These are phyloP conservation scores for Laupala kohalensis DNA, from an alignment of 1,140 invertebrate species.

Conservation along the genomic window DNA sequence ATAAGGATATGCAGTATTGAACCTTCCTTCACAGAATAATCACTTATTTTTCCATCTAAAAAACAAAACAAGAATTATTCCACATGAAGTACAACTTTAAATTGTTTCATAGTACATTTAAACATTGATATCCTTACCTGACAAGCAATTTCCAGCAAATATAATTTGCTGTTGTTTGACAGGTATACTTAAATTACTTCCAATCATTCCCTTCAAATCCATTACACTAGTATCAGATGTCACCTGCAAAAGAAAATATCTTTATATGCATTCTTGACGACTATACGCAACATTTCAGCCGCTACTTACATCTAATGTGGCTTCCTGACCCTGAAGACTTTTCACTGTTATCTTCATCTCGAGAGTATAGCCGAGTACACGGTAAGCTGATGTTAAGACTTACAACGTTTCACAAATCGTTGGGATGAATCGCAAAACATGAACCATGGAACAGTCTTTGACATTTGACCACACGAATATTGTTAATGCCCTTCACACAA, in stretches of 20 bases:
- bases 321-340: not conserved
- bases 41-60: not conserved
- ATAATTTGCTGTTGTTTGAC: not conserved
- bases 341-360: not conserved
- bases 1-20: not conserved
- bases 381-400: too few species aligned
- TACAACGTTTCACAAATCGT: too few species aligned
- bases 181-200: not conserved
- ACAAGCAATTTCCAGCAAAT: not conserved
- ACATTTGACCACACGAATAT: too few species aligned
- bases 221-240: not conserved
- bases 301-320: not conserved
- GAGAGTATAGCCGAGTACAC: too few species aligned
- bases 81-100: too few species aligned
- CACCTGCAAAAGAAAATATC: not conserved
- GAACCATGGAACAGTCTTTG: too few species aligned
- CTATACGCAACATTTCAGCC: not conserved
- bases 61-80: too few species aligned
- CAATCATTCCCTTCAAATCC: not conserved
- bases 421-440: too few species aligned
- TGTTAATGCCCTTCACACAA: too few species aligned
- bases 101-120: too few species aligned
- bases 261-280: not conserved
- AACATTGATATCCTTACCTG: not conserved
- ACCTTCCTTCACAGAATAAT: not conserved